A percentile compares a stretch with the other conserved stretches of the same genome.
Evolutionary conservation across 2,797 vertebrate genomes (phyloP).

Genomic region (Xenops minutus): DNA sequence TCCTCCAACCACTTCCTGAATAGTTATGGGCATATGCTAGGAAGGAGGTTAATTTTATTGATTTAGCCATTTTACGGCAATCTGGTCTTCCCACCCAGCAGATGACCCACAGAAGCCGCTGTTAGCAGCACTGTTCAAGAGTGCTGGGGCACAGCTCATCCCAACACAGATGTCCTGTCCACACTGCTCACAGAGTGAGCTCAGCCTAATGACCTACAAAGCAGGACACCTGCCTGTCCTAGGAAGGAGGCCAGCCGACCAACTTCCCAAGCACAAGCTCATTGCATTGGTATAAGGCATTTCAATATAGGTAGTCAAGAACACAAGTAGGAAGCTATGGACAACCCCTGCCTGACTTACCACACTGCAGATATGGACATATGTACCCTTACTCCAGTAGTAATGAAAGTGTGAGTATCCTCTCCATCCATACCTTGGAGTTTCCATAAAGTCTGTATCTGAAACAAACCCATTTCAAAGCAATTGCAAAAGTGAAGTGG

Average conservation of each 20-base stretch:
- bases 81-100: not conserved
- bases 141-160: not conserved
- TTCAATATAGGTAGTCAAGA: not conserved
- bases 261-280: not conserved
- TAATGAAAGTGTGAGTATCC: not conserved
- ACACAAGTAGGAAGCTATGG: not conserved
- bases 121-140: not conserved
- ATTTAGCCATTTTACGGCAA: not conserved
- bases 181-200: not conserved
- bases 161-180: not conserved
- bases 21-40: not conserved
- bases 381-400: not conserved
- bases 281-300: not conserved
- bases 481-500: not conserved
- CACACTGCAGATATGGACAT: fast-evolving
- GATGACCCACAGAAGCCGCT: not conserved
- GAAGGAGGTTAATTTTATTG: not conserved
- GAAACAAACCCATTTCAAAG: not conserved
- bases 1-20: not conserved
- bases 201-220: not conserved
- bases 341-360: not conserved
- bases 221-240: not conserved
- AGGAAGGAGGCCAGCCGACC: not conserved
- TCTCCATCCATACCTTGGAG: not conserved
- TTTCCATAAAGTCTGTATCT: not conserved